A percentile compares a stretch with the other conserved stretches of the same genome.
Conservation (phyloP, 2,113 vertebrate genomes). For the Upupa epops region DNA sequence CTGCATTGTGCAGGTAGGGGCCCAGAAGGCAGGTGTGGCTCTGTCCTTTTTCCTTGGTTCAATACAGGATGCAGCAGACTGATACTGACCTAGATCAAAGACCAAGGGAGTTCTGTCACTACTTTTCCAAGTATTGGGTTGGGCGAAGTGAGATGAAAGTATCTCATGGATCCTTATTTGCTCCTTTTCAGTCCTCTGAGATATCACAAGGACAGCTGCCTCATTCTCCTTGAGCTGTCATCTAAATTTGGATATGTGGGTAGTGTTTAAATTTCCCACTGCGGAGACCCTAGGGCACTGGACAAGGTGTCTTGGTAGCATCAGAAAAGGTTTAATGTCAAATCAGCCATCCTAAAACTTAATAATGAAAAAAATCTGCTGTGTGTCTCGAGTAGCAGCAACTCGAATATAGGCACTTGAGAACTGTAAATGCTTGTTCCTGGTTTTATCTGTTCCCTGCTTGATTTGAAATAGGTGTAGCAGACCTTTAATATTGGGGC, state of each 20-base stretch:
- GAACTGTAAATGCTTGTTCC: neutral
- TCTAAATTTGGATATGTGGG: neutral
- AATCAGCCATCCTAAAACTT: neutral
- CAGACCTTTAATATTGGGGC: neutral
- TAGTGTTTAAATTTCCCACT: neutral
- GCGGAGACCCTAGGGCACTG: neutral
- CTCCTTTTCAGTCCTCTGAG: neutral
- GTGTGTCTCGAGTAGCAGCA: neutral
- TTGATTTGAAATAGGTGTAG: neutral
- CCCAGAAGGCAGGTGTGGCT: neutral
- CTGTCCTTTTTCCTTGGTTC: neutral
- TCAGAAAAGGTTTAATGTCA: neutral
- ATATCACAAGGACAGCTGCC: neutral
- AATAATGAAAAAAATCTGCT: neutral
- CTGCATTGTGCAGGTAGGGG: neutral
- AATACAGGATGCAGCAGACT: neutral
- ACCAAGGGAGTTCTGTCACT: neutral
- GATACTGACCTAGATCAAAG: neutral
- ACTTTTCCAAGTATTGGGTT: neutral
- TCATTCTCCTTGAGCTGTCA: neutral
- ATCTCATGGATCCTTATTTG: neutral
- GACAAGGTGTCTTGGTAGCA: neutral
- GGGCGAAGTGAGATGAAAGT: neutral
- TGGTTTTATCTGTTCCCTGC: neutral
- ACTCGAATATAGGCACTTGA: neutral